phyloP scores from a whole-genome alignment of 2,888 invertebrate species.

The Pterostichus niger region DNA sequence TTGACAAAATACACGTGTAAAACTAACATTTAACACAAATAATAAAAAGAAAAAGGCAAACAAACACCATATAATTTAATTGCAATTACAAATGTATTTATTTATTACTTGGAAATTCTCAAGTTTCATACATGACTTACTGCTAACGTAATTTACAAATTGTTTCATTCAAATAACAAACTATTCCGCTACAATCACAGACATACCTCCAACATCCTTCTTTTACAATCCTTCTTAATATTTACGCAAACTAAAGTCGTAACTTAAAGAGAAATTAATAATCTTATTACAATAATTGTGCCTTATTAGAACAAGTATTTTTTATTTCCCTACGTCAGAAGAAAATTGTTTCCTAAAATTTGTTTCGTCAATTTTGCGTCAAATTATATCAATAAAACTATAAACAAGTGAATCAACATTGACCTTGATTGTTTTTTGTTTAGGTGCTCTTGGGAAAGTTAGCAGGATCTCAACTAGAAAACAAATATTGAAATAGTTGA shows the following conservation, averaged over 20 bases:
- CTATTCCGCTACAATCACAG: background rate
- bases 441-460: background rate
- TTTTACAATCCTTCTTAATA: background rate
- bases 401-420: background rate
- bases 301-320: background rate
- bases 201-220: background rate
- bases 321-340: background rate
- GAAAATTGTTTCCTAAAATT: slow-evolving; percentile 7
- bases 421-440: background rate
- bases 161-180: slow-evolving; percentile 11
- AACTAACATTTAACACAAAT: background rate
- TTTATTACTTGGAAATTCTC: slow-evolving; percentile 32
- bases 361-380: background rate
- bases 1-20: background rate
- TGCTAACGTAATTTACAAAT: background rate
- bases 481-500: slow-evolving; percentile 3
- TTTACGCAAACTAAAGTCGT: background rate
- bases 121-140: no score
- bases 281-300: background rate
- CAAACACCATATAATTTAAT: slow-evolving; percentile 5
- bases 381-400: background rate
- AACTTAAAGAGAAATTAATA: background rate
- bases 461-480: background rate
- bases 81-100: slow-evolving; percentile 1
- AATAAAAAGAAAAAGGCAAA: background rate